phyloP scores from a whole-genome alignment of 2,113 vertebrate species.

The Paraplagusia blochii region DNA sequence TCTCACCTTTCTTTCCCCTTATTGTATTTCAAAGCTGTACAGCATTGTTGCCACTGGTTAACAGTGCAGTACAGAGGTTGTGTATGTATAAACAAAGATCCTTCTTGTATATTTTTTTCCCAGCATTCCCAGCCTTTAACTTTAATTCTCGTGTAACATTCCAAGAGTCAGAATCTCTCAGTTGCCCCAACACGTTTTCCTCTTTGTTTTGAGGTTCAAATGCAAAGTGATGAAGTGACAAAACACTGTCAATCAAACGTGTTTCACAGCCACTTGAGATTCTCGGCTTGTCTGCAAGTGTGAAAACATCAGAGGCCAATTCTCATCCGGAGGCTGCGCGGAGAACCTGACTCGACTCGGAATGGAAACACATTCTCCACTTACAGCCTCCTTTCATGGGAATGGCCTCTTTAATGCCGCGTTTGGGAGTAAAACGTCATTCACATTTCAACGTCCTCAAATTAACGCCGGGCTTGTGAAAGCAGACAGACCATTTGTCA shows the following conservation, averaged over 20 bases:
- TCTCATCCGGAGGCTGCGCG: conserved; percentile 47
- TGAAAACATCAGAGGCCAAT: conserved; percentile 57
- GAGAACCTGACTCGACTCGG: conserved; percentile 54
- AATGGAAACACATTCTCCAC: conserved; percentile 47
- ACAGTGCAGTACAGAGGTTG: too few relatives aligned
- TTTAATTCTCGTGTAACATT: conserved; percentile 40
- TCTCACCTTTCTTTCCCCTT: too few relatives aligned
- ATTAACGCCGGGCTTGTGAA: conserved; percentile 56
- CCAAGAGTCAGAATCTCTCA: conserved; percentile 52
- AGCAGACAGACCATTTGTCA: conserved; percentile 59
- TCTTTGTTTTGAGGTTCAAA: conserved; percentile 46
- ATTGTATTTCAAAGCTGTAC: too few relatives aligned
- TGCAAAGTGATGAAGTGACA: conserved; percentile 61
- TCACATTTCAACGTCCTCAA: conserved; percentile 23
- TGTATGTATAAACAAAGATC: background rate
- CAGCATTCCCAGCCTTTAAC: conserved; percentile 20
- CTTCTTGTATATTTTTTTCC: background rate
- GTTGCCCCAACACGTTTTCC: conserved; percentile 29
- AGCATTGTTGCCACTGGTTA: too few relatives aligned
- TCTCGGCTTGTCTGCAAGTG: conserved; percentile 47
- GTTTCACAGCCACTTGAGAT: conserved; percentile 67
- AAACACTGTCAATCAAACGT: conserved; percentile 67
- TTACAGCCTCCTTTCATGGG: conserved; percentile 19
- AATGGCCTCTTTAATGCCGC: conserved; percentile 33
- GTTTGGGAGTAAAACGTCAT: conserved; percentile 37